A percentile compares a stretch with the other conserved stretches of the same genome.
phyloP scores from a whole-genome alignment of 37 sponge, comb jelly and placozoan genomes.

The Aplysina aerophoba region DNA sequence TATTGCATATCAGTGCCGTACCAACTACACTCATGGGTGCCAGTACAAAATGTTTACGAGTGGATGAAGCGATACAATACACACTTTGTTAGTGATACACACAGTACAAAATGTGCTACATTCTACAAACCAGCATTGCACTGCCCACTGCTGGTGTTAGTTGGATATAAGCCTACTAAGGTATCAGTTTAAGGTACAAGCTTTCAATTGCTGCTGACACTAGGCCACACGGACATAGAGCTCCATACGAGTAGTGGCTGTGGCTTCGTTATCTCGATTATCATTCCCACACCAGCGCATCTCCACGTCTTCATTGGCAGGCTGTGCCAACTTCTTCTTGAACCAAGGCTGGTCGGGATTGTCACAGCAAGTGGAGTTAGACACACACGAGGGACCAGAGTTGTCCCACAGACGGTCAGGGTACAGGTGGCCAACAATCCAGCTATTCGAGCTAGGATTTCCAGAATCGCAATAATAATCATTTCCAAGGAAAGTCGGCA shows the following conservation, averaged over 20 bases:
- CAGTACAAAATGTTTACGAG: too few species aligned
- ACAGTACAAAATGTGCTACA: too few species aligned
- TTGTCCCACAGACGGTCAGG: slow-evolving; percentile 9
- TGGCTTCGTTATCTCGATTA: background rate
- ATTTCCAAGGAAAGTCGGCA: background rate
- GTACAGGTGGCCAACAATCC: background rate
- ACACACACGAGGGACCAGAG: slow-evolving; percentile 27
- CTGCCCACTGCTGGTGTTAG: too few species aligned
- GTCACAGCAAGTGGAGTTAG: slow-evolving; percentile 23
- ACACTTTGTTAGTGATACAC: too few species aligned
- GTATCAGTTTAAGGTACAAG: too few species aligned
- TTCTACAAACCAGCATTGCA: too few species aligned
- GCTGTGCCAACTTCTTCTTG: slow-evolving; percentile 22
- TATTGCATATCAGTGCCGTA: too few species aligned
- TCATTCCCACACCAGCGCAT: background rate
- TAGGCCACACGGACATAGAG: slow-evolving; percentile 14
- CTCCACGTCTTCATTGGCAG: slow-evolving; percentile 12
- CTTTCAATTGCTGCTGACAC: too few species aligned
- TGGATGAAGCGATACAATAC: too few species aligned
- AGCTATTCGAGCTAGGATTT: slow-evolving; percentile 13
- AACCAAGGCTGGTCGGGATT: slow-evolving; percentile 38
- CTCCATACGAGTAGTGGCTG: slow-evolving; percentile 12
- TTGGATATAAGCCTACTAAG: too few species aligned
- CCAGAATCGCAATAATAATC: slow-evolving; percentile 28
- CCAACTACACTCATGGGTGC: too few species aligned